A percentile compares a stretch with the other conserved stretches of the same genome.
These are phyloP conservation scores for Sternarchorhynchus goeldii DNA, from an alignment of 2,797 vertebrate species.

Conservation along the genomic window DNA sequence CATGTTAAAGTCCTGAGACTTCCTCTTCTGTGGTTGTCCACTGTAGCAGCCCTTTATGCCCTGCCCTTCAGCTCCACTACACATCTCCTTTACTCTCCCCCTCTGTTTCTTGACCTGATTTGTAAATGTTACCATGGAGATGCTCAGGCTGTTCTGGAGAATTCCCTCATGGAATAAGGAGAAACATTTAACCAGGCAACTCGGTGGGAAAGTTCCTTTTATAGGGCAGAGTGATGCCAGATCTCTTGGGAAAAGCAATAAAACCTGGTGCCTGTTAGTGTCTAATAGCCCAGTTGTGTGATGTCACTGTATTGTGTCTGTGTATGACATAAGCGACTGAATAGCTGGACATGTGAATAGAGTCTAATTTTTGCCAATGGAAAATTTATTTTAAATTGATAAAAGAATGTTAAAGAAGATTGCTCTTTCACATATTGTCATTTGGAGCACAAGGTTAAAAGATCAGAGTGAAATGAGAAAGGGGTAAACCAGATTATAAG, in stretches of 20 bases:
- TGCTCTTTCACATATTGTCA: not conserved
- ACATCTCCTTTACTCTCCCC: slow-evolving; percentile 59
- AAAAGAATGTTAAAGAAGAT: not conserved
- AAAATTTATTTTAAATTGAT: not conserved
- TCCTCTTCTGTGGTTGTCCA: slow-evolving; percentile 47
- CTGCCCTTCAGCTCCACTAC: slow-evolving; percentile 54
- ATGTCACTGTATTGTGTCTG: slow-evolving; percentile 26
- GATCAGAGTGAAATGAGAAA: too few relatives aligned
- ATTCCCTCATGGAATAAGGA: slow-evolving; percentile 71
- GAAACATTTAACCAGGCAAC: slow-evolving; percentile 66
- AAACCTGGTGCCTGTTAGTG: slow-evolving; percentile 73
- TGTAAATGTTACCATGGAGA: slow-evolving; percentile 75
- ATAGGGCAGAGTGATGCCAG: slow-evolving; percentile 76
- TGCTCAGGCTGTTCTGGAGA: slow-evolving; percentile 66
- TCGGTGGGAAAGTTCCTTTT: slow-evolving; percentile 77
- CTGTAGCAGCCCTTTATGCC: slow-evolving; percentile 47
- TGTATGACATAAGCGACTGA: slow-evolving; percentile 32
- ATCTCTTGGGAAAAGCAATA: slow-evolving; percentile 78
- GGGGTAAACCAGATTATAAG: too few relatives aligned
- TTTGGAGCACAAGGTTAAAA: not conserved
- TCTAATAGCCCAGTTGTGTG: slow-evolving; percentile 59
- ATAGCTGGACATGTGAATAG: slow-evolving; percentile 2
- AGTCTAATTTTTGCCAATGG: not conserved
- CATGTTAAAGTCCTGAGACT: slow-evolving; percentile 45
- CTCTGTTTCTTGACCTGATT: slow-evolving; percentile 49